Conservation (phyloP, 2,888 invertebrate genomes). For the Phyto melanocephala region DNA sequence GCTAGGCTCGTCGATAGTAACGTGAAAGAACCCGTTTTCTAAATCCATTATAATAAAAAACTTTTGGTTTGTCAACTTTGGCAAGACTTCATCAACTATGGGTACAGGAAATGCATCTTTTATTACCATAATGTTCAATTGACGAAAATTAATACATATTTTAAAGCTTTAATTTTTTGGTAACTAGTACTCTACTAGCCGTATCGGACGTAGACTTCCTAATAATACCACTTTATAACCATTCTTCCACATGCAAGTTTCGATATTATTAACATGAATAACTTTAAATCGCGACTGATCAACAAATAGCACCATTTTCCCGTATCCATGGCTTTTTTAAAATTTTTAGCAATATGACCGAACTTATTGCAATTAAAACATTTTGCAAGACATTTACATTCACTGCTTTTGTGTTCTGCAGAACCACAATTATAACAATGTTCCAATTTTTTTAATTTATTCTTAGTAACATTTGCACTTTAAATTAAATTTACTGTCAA, state of each 20-base stretch:
- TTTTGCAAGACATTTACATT: no score
- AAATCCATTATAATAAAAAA: constrained; percentile 41
- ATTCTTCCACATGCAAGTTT: constrained; percentile 28
- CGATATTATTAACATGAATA: no score
- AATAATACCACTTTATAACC: constrained; percentile 55
- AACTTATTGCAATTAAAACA: constrained; percentile 22
- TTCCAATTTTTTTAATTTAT: no score
- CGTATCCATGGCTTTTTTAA: constrained; percentile 16
- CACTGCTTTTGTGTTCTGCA: not conserved
- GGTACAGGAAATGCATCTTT: constrained; percentile 55
- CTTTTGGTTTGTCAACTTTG: constrained; percentile 1
- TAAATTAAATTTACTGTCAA: no score
- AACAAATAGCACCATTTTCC: constrained; percentile 2
- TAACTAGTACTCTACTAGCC: constrained; percentile 67
- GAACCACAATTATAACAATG: constrained; percentile 32
- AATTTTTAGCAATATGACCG: constrained; percentile 25
- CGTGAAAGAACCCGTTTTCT: constrained; percentile 49
- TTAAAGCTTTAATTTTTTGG: constrained; percentile 65
- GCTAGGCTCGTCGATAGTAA: constrained; percentile 39
- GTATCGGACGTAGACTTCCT: constrained; percentile 60
- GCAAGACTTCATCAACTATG: constrained; percentile 45
- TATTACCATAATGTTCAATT: constrained; percentile 51
- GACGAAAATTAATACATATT: constrained; percentile 66
- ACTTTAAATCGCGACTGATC: not conserved
- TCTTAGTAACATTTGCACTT: no score